Percentiles rank a stretch among this genome's conserved stretches.
phyloP scores from a whole-genome alignment of 2,797 vertebrate species.

The Peromyscus eremicus region DNA sequence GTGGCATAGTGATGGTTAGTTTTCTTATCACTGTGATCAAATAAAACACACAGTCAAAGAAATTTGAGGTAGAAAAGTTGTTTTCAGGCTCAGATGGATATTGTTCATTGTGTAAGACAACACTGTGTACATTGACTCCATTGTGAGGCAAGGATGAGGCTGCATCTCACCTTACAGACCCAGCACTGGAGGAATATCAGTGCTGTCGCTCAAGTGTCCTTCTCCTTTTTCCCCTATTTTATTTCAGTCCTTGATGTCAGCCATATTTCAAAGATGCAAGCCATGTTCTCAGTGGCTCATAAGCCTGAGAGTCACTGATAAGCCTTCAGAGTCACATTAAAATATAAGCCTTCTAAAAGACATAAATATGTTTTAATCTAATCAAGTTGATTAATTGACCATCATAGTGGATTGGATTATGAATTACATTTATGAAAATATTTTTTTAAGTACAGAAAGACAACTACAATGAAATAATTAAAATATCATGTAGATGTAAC shows the following conservation, averaged over 20 bases:
- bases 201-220: neutral
- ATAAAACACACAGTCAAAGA: neutral
- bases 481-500: neutral
- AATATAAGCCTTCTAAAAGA: neutral
- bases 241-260: neutral
- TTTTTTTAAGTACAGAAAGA: neutral
- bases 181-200: neutral
- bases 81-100: neutral
- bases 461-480: neutral
- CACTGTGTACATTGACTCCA: neutral
- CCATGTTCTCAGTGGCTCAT: neutral
- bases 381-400: neutral
- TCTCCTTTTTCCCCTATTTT: neutral
- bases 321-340: neutral
- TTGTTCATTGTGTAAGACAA: neutral
- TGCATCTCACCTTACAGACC: neutral
- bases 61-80: neutral
- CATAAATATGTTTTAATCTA: neutral
- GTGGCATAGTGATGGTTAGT: neutral
- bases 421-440: neutral
- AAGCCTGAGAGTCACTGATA: neutral
- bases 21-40: neutral
- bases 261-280: neutral
- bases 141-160: neutral
- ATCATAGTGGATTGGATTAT: neutral